A percentile compares a stretch with the other conserved stretches of the same genome.
These are phyloP conservation scores for Parnassius mnemosyne DNA, from an alignment of 2,888 invertebrate genomes.

Conservation along the genomic window DNA sequence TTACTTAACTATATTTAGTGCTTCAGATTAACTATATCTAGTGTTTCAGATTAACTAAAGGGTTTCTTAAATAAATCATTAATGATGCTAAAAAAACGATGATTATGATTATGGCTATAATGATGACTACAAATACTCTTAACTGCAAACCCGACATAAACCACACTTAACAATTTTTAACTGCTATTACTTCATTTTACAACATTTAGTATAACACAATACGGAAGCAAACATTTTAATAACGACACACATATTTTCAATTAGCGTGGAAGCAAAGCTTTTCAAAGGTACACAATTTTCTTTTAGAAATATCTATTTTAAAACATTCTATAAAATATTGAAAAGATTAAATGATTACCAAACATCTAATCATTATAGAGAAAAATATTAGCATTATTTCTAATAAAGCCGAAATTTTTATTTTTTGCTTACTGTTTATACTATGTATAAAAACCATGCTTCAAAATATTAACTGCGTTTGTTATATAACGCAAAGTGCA, in stretches of 20 bases:
- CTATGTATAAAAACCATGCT: too few species aligned
- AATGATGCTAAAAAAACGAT: slow-evolving; percentile 24
- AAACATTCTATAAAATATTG: not conserved
- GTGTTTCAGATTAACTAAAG: slow-evolving; percentile 8
- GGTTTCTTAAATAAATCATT: slow-evolving; percentile 31
- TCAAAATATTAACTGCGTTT: too few species aligned
- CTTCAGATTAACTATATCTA: not conserved
- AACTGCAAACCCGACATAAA: too few species aligned
- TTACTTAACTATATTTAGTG: not conserved
- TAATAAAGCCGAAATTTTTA: not conserved
- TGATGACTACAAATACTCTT: slow-evolving; percentile 17
- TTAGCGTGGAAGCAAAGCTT: slow-evolving; percentile 6
- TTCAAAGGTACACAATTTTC: not conserved
- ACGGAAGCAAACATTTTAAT: not conserved
- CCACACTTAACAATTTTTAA: too few species aligned
- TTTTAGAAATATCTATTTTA: not conserved
- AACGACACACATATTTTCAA: not conserved
- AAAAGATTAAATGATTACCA: not conserved
- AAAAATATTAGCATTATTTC: not conserved
- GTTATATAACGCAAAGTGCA: too few species aligned
- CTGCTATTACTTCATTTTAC: too few species aligned
- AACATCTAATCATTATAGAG: not conserved
- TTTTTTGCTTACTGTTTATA: not conserved
- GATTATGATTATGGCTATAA: slow-evolving; percentile 30
- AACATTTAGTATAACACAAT: not conserved